Evolutionary conservation across 2,888 invertebrate genomes (phyloP).

Genomic region (Cynaeus angustus): DNA sequence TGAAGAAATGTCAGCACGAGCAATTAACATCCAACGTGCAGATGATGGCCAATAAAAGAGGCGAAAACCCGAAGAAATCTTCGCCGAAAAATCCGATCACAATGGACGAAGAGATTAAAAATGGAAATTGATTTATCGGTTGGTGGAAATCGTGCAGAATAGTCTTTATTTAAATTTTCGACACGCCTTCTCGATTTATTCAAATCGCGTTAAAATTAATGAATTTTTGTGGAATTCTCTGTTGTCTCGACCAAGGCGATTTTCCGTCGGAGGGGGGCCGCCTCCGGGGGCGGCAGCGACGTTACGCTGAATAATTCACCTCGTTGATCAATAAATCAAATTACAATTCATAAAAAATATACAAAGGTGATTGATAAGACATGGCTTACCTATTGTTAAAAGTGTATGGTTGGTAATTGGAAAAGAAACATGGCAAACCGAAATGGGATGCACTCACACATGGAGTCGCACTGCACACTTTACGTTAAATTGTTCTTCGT

Average conservation of each 20-base stretch:
- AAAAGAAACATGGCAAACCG: slow-evolving; percentile 64
- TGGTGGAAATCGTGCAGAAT: slow-evolving; percentile 17
- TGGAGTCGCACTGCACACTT: slow-evolving; percentile 59
- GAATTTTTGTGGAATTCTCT: slow-evolving; percentile 5
- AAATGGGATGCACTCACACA: slow-evolving; percentile 62
- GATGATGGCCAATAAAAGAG: slow-evolving; percentile 35
- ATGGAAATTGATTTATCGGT: slow-evolving; percentile 53
- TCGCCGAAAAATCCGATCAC: slow-evolving; percentile 55
- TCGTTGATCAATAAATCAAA: slow-evolving; percentile 64
- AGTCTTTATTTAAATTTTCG: slow-evolving; percentile 25
- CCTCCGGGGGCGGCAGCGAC: slow-evolving; percentile 5
- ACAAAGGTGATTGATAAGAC: slow-evolving; percentile 71
- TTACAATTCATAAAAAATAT: slow-evolving; percentile 66
- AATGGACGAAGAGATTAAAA: slow-evolving; percentile 49
- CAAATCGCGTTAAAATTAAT: slow-evolving; percentile 26
- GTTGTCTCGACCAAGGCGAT: slow-evolving; percentile 2
- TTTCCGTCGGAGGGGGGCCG: not conserved
- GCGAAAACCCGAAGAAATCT: not conserved
- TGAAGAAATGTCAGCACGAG: slow-evolving; percentile 36
- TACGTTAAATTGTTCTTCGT: slow-evolving; percentile 60
- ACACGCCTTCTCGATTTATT: slow-evolving; percentile 27
- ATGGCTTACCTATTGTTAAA: slow-evolving; percentile 72
- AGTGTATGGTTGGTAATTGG: slow-evolving; percentile 69
- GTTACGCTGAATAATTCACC: slow-evolving; percentile 37
- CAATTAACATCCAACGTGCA: slow-evolving; percentile 37